Base-by-base conservation (phyloP, 2,113 vertebrate species). In the Thinocorus orbignyianus region DNA sequence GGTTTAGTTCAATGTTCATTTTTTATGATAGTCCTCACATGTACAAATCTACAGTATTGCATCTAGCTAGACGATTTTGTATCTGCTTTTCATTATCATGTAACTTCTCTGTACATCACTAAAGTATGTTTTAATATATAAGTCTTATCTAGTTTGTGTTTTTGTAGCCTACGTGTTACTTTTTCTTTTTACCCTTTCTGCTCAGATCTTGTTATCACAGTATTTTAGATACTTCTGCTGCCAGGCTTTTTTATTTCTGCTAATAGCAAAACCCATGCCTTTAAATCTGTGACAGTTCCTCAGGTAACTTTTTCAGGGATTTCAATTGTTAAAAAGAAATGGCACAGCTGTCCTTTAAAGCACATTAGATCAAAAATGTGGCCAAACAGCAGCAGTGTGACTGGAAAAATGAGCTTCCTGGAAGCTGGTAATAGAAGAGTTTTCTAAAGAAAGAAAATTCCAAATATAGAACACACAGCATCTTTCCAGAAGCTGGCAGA, bases 81-180 rank as follows among this genome's bases (percentile, higher is more conserved):
- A 30, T 80, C 87, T 96, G 89, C 60, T 89, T 92, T 91, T 94
- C 62, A 89, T 89, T 94, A 90, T 57, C 81, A 58, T 39, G 24
- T 26, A 72, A 64, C 81, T 89, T 89, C 49, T 91, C 26, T 66
- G 76, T 79, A 91, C 19, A 17, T 74, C 68, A 71, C 44, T 92
- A 71, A 95, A 96, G 49, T 83, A 72, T 10, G 17, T 79, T 89
- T 88, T 58, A 80, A 94, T 76, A 42, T 79, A 91, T 58, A 89
- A 93, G 91, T 78, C 37, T 91, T 49, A 87, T 23, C 57, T 78
- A 89, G 37, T 74, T 96, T 86, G 61, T 33, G 18, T n/a, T 96
- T 93, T 69, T 62, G 30, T 60, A 89, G 52, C 13, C 49, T 78
- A 48, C 30, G 26, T 37, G 15, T 66, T 70, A 48, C 51, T 71